A percentile compares a stretch with the other conserved stretches of the same genome.
These are phyloP conservation scores for Ardeotis arabs DNA, from an alignment of 2,113 vertebrate genomes.

Conservation along the genomic window DNA sequence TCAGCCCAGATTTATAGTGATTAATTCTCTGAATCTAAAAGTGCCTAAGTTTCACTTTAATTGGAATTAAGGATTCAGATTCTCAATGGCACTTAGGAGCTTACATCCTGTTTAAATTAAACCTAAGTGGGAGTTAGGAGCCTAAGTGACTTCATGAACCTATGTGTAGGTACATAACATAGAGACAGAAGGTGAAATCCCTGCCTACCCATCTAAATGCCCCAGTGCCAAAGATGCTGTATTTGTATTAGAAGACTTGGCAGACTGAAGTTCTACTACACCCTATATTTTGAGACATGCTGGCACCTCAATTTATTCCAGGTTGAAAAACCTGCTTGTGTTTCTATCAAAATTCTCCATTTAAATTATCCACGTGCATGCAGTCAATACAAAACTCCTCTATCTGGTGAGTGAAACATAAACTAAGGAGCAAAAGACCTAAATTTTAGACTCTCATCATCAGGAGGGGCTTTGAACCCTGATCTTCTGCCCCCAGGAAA, in stretches of 20 bases:
- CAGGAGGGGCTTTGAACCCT: not conserved
- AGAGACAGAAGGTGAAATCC: not conserved
- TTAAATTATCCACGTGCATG: not conserved
- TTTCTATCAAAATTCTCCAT: not conserved
- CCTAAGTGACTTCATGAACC: not conserved
- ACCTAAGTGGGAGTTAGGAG: not conserved
- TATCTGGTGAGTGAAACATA: not conserved
- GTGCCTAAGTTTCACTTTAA: not conserved
- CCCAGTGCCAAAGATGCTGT: rapidly evolving
- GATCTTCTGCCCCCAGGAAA: not conserved
- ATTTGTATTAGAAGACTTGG: not conserved
- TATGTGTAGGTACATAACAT: rapidly evolving
- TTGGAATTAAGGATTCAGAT: not conserved
- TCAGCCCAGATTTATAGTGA: not conserved
- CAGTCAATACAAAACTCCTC: not conserved
- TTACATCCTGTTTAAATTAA: not conserved
- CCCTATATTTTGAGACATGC: not conserved
- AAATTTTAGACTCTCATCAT: not conserved
- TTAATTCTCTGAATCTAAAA: not conserved
- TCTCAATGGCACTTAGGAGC: not conserved
- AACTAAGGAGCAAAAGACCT: not conserved
- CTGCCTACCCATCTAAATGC: not conserved
- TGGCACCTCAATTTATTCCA: not conserved
- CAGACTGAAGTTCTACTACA: not conserved
- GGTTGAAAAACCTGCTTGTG: not conserved